These are phyloP conservation scores for Takifugu flavidus DNA, from an alignment of 2,113 vertebrate species.

Conservation along the genomic window DNA sequence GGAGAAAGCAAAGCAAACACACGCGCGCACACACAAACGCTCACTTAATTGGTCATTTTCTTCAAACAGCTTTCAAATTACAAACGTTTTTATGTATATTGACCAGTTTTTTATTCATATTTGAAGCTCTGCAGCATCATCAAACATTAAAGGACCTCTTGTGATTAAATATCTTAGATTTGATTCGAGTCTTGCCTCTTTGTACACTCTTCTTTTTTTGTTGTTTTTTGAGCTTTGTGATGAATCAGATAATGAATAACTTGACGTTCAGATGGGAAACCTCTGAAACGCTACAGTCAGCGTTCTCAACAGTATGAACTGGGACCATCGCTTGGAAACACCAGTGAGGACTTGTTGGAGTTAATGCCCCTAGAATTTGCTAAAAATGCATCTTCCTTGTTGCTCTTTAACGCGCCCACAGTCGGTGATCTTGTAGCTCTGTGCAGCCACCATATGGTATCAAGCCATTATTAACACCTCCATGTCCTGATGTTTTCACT, in stretches of 20 bases:
- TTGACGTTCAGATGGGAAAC: constrained; percentile 21
- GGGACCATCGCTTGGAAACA: constrained; percentile 23
- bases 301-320: constrained; percentile 36
- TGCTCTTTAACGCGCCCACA: constrained; percentile 22
- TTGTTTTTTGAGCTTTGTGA: constrained; percentile 26
- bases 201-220: constrained; percentile 26
- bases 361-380: constrained; percentile 7
- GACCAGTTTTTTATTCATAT: constrained; percentile 43
- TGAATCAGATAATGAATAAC: constrained; percentile 24
- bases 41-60: constrained; percentile 14
- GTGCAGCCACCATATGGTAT: too few relatives aligned
- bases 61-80: constrained; percentile 28
- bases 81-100: constrained; percentile 39
- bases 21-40: constrained; percentile 3
- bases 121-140: constrained; percentile 22
- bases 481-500: too few relatives aligned
- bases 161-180: constrained; percentile 23
- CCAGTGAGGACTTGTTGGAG: neutral
- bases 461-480: too few relatives aligned
- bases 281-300: constrained; percentile 30
- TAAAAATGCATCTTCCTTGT: too few relatives aligned
- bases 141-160: constrained; percentile 32
- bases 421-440: neutral
- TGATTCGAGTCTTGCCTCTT: constrained; percentile 47
- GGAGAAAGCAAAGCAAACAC: constrained; percentile 37